Conservation (phyloP, 2,888 invertebrate species). For the Encarsia formosa region DNA sequence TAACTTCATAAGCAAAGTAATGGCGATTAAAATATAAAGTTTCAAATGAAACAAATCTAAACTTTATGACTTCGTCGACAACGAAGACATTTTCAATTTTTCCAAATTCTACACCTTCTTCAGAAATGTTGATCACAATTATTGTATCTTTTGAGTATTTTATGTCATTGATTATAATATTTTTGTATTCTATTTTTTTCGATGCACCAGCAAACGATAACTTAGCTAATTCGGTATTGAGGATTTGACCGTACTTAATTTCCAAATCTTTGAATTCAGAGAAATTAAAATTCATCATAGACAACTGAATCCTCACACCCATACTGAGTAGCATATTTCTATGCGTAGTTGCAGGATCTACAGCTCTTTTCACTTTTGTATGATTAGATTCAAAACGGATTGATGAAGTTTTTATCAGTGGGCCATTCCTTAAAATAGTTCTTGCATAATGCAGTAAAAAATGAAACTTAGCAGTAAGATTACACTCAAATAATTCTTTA, state of each 20-base stretch:
- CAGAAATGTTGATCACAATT: background rate
- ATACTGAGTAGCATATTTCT: background rate
- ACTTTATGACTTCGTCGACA: background rate
- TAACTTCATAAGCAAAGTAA: background rate
- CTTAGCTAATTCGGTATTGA: background rate
- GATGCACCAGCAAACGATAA: background rate
- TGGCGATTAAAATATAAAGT: background rate
- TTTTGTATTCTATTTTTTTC: background rate
- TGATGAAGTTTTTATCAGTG: background rate
- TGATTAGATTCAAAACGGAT: conserved; percentile 1
- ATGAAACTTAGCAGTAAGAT: conserved; percentile 5
- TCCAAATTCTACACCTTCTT: background rate
- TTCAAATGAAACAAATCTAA: background rate
- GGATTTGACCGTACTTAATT: background rate
- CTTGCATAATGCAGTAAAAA: background rate
- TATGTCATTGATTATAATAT: background rate
- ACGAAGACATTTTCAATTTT: background rate
- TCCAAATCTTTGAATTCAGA: background rate
- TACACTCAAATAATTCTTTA: background rate
- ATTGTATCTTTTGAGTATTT: background rate
- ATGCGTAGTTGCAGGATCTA: background rate
- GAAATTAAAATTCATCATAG: background rate
- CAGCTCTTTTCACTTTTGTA: background rate
- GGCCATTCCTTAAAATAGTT: background rate
- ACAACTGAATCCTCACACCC: background rate